Evolutionary conservation across 2,888 invertebrate species (phyloP), one percentile per base, ranked within the genome.

Genomic region (Aproaerema taeniolella): DNA sequence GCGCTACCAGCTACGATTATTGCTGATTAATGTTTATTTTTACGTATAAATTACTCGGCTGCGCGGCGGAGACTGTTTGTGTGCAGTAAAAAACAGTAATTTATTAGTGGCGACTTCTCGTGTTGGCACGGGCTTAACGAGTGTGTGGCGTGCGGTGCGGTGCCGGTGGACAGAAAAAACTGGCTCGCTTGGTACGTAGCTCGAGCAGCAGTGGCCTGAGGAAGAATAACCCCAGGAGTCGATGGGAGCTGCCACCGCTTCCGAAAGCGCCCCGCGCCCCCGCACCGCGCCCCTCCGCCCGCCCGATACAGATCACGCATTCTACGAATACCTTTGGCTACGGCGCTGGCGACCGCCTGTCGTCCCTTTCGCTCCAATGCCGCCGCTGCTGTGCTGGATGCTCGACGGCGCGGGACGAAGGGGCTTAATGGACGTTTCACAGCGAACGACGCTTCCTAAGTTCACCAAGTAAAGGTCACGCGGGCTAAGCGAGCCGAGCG

Each of bases 81-180:
- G 74, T 76, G 74, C 77, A 74, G 82, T 82, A 83, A 86, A 83
- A 86, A 86, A 85, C 83, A 79, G 81, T 85, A 86, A 86, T 86
- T 86, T 86, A 86, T 89, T 87, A 86, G 87, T 86, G 88, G 87
- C 87, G 89, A 88, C 87, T 88, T 87, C 89, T 89, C 88, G 89
- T 88, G 86, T 88, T 88, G 87, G 86, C 88, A 86, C 89, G 88
- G 88, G 79, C 83, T 83, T 86, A 87, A 88, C 88, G 87, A 86
- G 86, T 85, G 85, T 86, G 81, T 83, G 85, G 87, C 85, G 88
- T 88, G 85, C 82, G 83, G 80, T 75, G 75, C 87, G 75, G 83
- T 86, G 81, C n/a, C 87, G 85, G 83, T 86, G 81, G 75, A 88
- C 88, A 87, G 89, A 88, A 89, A 88, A 89, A 89, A 88, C 89